Conservation (phyloP, 35 echinoderm and acorn worm species). For the Stichopus chloronotus region DNA sequence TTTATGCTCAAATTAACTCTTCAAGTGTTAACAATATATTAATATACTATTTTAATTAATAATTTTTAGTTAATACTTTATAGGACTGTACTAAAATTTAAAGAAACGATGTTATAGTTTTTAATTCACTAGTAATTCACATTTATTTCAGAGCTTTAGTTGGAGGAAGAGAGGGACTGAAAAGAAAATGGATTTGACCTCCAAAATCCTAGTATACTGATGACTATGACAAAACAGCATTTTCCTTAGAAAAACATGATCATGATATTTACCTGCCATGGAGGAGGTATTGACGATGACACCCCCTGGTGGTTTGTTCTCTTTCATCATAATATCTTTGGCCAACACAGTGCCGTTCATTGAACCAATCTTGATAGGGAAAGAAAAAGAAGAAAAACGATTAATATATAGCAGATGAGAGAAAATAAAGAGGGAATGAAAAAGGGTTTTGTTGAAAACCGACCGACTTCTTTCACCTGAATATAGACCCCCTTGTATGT, state of each 20-base stretch:
- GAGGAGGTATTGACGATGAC: slow-evolving; percentile 48
- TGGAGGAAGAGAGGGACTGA: no score
- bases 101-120: no score
- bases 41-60: no score
- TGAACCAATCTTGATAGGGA: slow-evolving; percentile 1
- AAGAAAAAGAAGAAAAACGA: neutral
- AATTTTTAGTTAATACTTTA: no score
- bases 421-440: neutral
- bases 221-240: neutral
- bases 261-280: slow-evolving; percentile 20
- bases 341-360: slow-evolving; percentile 41
- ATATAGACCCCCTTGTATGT: no score
- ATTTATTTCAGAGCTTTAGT: no score
- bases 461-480: neutral
- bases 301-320: slow-evolving; percentile 30
- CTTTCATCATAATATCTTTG: slow-evolving; percentile 47
- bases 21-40: no score
- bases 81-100: no score
- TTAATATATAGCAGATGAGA: neutral
- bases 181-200: no score
- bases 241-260: neutral
- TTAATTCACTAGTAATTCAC: no score
- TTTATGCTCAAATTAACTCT: no score
- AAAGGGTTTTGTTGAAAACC: neutral
- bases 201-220: neutral